Evolutionary conservation across 2,888 invertebrate species (phyloP).

Genomic region (Lissocephala sabroskyi): DNA sequence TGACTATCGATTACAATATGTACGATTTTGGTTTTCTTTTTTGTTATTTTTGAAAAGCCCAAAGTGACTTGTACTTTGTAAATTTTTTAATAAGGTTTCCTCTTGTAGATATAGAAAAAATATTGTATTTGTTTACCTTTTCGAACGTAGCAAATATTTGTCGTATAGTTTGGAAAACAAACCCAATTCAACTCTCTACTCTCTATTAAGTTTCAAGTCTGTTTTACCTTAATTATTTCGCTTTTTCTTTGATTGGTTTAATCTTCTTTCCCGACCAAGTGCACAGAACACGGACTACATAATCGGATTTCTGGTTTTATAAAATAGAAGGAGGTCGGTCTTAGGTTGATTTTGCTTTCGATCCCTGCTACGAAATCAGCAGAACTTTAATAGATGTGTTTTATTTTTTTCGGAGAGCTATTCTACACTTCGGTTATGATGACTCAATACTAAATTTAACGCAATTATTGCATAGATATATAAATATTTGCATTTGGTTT

Average conservation of each 20-base stretch:
- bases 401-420: no score
- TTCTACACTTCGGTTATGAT: no score
- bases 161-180: conserved; percentile 1
- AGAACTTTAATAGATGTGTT: no score
- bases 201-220: background rate
- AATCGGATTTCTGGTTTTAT: no score
- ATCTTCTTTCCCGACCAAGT: no score
- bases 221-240: conserved; percentile 10
- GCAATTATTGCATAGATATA: conserved; percentile 20
- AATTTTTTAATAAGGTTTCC: conserved; percentile 27
- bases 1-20: conserved; percentile 39
- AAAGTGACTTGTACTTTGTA: conserved; percentile 36
- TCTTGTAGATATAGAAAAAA: conserved; percentile 51
- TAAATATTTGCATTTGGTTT: conserved; percentile 15
- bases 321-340: no score
- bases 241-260: conserved; percentile 23
- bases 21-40: no score
- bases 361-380: no score
- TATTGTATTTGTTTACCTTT: conserved; percentile 46
- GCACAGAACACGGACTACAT: no score
- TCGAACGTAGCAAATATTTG: conserved; percentile 29
- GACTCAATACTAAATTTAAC: no score
- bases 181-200: no score
- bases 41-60: conserved; percentile 42
- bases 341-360: no score